Evolutionary conservation across 2,888 invertebrate species (phyloP), one percentile per base, ranked within the genome.

Genomic region (Morinoia aosen): DNA sequence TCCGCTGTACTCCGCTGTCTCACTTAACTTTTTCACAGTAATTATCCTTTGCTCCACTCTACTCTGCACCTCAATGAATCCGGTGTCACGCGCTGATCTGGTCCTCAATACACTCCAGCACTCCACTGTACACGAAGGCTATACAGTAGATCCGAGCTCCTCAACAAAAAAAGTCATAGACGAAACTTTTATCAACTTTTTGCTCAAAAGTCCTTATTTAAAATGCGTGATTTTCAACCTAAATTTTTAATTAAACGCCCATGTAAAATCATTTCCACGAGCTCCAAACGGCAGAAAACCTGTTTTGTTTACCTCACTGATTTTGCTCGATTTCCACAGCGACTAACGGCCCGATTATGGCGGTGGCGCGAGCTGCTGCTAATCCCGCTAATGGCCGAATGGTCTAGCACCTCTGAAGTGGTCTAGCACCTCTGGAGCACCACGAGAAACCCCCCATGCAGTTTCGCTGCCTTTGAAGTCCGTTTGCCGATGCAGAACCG

Each of bases 291-390:
- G 76, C 76, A 25, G 33, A 76, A 76, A 33, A 33, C 76, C 76
- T 76, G 76, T 33, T 19, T 76, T 8, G 16, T 33, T 25, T 76
- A 33, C 25, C 33, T 33, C 76, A 76, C 76, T 76, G 76, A 76
- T 76, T 76, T 76, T 76, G 76, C 76, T 76, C 76, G 33, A 76
- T 76, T 76, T 76, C 33, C 76, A 33, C 7, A 76, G 76, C 76
- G 76, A 76, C 76, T 76, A 76, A 33, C 76, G 76, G 76, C 76
- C 19, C 76, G 76, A 76, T 76, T 76, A 76, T 76, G 76, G 76
- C 33, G 76, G 76, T 76, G 76, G 76, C 76, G 19, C 76, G 33
- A 76, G 76, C 76, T 25, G 76, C 76, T 76, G 76, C 76, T 76
- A 76, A 76, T 76, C 76, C 76, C 33, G 76, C 76, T 76, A 76